phyloP scores from a whole-genome alignment of 2,797 vertebrate species.

The Pangasius sanitwongsei region DNA sequence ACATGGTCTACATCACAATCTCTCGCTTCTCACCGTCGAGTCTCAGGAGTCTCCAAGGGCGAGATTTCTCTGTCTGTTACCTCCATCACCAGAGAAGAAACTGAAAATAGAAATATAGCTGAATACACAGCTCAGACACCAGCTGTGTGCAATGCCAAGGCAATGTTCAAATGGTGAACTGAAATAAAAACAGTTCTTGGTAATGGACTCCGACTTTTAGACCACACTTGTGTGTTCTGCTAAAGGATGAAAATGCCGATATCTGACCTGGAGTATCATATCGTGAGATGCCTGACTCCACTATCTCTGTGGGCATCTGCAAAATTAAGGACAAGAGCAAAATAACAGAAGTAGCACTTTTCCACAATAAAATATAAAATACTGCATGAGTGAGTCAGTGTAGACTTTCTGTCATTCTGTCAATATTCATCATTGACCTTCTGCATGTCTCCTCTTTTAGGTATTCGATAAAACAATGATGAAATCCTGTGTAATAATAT shows the following conservation, averaged over 20 bases:
- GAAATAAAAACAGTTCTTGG: not conserved
- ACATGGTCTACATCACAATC: not conserved
- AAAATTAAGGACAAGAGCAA: not conserved
- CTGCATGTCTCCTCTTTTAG: not conserved
- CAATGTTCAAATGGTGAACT: not conserved
- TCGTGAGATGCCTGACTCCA: conserved; percentile 39
- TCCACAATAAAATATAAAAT: not conserved
- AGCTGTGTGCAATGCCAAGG: not conserved
- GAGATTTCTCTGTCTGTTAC: conserved; percentile 53
- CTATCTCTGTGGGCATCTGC: conserved; percentile 52
- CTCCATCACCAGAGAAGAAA: conserved; percentile 52
- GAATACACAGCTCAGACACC: not conserved
- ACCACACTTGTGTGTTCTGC: not conserved
- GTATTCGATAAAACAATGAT: not conserved
- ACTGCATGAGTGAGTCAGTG: not conserved
- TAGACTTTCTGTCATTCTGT: not conserved
- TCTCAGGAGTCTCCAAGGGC: conserved; percentile 46
- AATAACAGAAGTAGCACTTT: not conserved
- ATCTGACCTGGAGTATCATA: conserved; percentile 56
- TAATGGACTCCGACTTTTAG: not conserved
- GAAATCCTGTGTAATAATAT: not conserved
- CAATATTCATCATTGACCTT: not conserved
- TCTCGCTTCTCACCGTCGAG: conserved; percentile 42
- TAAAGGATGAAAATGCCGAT: not conserved
- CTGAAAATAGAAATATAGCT: conserved; percentile 26